Conservation (phyloP, 2,797 vertebrate genomes). For the Pelodytes ibericus region DNA sequence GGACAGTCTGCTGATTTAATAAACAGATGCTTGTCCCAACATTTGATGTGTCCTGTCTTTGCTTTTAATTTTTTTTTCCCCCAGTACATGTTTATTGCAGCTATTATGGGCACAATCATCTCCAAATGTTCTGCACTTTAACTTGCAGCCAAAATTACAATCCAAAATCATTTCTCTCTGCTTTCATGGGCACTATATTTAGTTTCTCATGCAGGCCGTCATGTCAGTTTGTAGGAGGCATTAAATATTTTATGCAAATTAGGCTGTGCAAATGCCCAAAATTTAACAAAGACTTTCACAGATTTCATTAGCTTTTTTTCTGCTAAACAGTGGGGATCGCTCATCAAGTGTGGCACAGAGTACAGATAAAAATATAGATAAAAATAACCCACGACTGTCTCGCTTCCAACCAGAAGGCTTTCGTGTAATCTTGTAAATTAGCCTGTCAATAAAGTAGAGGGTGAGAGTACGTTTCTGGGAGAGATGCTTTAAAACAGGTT, state of each 20-base stretch:
- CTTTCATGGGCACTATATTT: conserved; percentile 49
- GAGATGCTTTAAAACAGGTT: conserved; percentile 4
- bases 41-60: conserved; percentile 53
- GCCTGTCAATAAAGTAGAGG: conserved; percentile 4
- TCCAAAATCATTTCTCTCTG: conserved; percentile 47
- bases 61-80: conserved; percentile 21
- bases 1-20: conserved; percentile 53
- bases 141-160: conserved; percentile 48
- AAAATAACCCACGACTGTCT: conserved; percentile 13
- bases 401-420: conserved; percentile 7
- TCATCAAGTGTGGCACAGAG: conserved; percentile 15
- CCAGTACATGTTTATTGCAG: conserved; percentile 49
- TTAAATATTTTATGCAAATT: conserved; percentile 51
- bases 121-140: conserved; percentile 52
- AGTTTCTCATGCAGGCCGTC: conserved; percentile 35
- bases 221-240: conserved; percentile 47
- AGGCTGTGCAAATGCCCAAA: conserved; percentile 10
- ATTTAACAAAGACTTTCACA: conserved; percentile 29
- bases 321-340: conserved; percentile 10
- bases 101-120: conserved; percentile 52
- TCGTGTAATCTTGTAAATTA: conserved; percentile 22
- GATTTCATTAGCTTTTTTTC: conserved; percentile 23
- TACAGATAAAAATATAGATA: conserved; percentile 13
- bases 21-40: conserved; percentile 53
- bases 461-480: conserved; percentile 3